Base-by-base conservation (phyloP, 2,797 vertebrate genomes). In the Pseudocheirus occidentalis region DNA sequence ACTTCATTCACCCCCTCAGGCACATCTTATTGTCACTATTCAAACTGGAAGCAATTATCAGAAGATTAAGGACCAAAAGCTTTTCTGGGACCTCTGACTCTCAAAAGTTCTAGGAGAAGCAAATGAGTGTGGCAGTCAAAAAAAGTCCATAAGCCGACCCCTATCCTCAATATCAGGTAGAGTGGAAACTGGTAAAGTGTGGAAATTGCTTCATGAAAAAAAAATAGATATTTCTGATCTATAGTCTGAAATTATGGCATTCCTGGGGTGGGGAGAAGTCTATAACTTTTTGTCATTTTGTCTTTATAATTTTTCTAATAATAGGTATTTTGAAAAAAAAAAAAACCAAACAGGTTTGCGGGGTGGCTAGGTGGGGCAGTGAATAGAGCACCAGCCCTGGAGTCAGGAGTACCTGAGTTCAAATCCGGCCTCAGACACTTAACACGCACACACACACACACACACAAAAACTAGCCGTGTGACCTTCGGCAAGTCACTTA, bases 261-360 rank as follows among this genome's bases (percentile, higher is more conserved):
- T 96, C 0, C 1, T 58, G 14, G 90, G 95, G 92, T 40, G 95
- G 81, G 95, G 91, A 9, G 34, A 92, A 92, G 95, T 93, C 21
- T 24, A 5, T 92, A 90, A 52, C n/a, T 93, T 97, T 94, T 93
- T 53, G 1, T 95, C 95, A 57, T n/a, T 18, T 95, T 16, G 0
- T 95, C 34, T 1, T 4, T 93, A 11, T 92, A 0, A 81, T 95
- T 97, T 96, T 96, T 96, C 56, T 91, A 66, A 58, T 73, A 58
- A 87, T 0, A 96, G 40, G 93, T 95, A 62, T 92, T 96, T 96
- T 96, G 95, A 96, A 97, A 96, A n/a, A n/a, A n/a, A n/a, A n/a
- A n/a, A n/a, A n/a, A n/a, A n/a, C n/a, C n/a, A n/a, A n/a, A n/a
- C n/a, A n/a, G n/a, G n/a, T n/a, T n/a, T n/a, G n/a, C n/a, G n/a